Percentiles rank a stretch among this genome's conserved stretches.
Evolutionary conservation across 2,888 invertebrate genomes (phyloP).

Genomic region (Eupeodes luniger): DNA sequence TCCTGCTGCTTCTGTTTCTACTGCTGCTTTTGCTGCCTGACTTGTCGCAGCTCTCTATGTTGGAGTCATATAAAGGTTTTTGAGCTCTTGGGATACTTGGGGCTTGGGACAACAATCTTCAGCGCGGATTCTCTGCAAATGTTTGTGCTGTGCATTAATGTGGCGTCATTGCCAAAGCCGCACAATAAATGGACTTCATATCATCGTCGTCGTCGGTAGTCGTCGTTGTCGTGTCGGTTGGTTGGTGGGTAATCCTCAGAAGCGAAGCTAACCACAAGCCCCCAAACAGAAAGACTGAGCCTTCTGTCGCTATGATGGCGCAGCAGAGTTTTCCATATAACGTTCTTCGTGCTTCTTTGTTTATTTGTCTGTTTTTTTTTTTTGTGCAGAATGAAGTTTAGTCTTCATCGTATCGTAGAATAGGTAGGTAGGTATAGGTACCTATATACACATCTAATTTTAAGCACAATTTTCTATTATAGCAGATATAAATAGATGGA

Average conservation of each 20-base stretch:
- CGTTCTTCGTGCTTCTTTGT: neutral
- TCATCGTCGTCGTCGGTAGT: conserved; percentile 6
- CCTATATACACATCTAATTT: conserved; percentile 58
- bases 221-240: neutral
- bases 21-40: neutral
- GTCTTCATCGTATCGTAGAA: neutral
- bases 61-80: conserved; percentile 19
- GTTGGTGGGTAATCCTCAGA: conserved; percentile 36
- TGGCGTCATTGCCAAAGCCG: conserved; percentile 64
- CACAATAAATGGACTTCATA: conserved; percentile 56
- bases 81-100: conserved; percentile 14
- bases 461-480: conserved; percentile 65
- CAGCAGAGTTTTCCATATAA: neutral
- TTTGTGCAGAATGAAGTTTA: conserved; percentile 54
- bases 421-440: neutral
- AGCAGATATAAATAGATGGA: conserved; percentile 66
- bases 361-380: conserved; percentile 28
- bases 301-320: neutral
- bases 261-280: conserved; percentile 9
- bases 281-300: neutral
- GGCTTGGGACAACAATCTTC: neutral
- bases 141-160: conserved; percentile 67
- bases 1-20: neutral
- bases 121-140: conserved; percentile 10
- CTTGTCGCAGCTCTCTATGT: neutral